Conservation (phyloP, 2,888 invertebrate species). For the Troides helena region DNA sequence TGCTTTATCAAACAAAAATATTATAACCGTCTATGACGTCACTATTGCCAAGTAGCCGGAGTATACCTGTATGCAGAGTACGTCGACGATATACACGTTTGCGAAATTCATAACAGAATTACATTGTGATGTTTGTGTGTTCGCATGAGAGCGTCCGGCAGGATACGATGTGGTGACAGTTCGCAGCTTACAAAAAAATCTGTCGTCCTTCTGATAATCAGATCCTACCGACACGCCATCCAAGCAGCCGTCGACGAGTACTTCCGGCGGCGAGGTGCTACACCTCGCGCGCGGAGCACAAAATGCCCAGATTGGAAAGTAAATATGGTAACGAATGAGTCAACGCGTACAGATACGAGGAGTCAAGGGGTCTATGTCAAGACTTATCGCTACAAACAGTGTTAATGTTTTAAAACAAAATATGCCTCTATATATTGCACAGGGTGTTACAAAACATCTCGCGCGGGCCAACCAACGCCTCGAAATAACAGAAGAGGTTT, state of each 20-base stretch:
- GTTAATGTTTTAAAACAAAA: constrained; percentile 49
- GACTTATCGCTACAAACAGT: constrained; percentile 43
- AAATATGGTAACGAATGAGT: constrained; percentile 61
- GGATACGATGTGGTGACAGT: background rate
- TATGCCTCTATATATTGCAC: constrained; percentile 44
- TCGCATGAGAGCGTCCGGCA: background rate
- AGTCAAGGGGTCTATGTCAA: constrained; percentile 47
- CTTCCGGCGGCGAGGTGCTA: constrained; percentile 44
- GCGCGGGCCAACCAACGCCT: background rate
- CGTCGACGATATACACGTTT: constrained; percentile 2
- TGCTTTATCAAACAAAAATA: no score
- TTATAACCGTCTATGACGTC: no score
- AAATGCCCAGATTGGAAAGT: constrained; percentile 62
- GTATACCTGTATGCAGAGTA: no score
- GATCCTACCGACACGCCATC: constrained; percentile 16
- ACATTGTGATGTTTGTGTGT: constrained; percentile 7
- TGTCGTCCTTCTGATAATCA: background rate
- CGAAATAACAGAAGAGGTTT: background rate
- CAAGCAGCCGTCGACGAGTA: constrained; percentile 26
- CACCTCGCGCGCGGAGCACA: constrained; percentile 42
- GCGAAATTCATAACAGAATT: constrained; percentile 19
- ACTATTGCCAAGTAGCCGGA: no score
- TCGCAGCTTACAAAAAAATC: background rate
- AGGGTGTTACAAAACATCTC: constrained; percentile 31
- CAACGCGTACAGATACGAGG: constrained; percentile 40